Conservation (phyloP, 2,888 invertebrate genomes). For the Macrostomum cliftonense region DNA sequence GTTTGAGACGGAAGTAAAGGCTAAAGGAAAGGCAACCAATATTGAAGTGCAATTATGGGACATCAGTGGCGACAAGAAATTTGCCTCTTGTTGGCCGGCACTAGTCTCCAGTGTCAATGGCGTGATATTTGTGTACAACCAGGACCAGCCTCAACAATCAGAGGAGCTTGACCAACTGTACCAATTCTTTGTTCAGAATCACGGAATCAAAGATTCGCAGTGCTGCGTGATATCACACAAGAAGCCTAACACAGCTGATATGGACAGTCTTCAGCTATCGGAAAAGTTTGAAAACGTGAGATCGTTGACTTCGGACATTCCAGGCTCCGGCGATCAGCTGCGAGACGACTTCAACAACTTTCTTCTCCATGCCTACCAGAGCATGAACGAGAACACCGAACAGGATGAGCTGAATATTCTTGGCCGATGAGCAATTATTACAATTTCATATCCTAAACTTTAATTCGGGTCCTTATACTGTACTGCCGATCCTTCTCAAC, state of each 20-base stretch:
- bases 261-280: slow-evolving; percentile 6
- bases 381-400: slow-evolving; percentile 29
- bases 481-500: too few species aligned
- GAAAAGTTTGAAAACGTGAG: slow-evolving; percentile 8
- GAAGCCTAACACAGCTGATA: slow-evolving; percentile 21
- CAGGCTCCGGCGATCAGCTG: slow-evolving; percentile 12
- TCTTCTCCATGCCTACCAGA: slow-evolving; percentile 23
- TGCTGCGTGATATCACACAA: slow-evolving; percentile 46
- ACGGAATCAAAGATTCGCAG: slow-evolving; percentile 47
- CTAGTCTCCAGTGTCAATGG: slow-evolving; percentile 51
- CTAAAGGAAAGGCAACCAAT: slow-evolving; percentile 44
- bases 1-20: slow-evolving; percentile 49
- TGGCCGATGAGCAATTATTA: too few species aligned
- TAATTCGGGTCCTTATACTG: too few species aligned
- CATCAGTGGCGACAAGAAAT: slow-evolving; percentile 57
- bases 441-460: too few species aligned
- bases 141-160: slow-evolving; percentile 41
- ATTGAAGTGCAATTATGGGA: slow-evolving; percentile 62
- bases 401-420: slow-evolving; percentile 26
- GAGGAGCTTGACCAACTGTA: slow-evolving; percentile 47
- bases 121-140: slow-evolving; percentile 51
- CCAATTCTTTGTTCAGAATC: slow-evolving; percentile 47
- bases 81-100: slow-evolving; percentile 51
- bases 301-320: slow-evolving; percentile 5
- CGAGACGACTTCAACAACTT: slow-evolving; percentile 29